Percentiles rank a stretch among this genome's conserved stretches.
Evolutionary conservation across 2,888 invertebrate genomes (phyloP).

Genomic region (Cyrtodaria siliqua): DNA sequence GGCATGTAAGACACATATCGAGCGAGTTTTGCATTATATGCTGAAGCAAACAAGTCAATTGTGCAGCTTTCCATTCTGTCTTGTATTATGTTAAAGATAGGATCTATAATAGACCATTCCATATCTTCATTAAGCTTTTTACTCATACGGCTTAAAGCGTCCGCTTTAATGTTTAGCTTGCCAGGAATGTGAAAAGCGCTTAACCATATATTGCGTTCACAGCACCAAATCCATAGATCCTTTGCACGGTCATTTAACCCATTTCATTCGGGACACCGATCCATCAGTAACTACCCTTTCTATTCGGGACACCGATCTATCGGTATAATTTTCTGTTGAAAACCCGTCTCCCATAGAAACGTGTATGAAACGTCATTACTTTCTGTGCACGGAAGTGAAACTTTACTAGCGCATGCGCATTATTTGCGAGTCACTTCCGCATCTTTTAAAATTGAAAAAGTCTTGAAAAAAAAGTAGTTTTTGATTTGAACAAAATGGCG

Average conservation of each 20-base stretch:
- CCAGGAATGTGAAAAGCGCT: slow-evolving; percentile 45
- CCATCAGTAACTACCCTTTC: too few species aligned
- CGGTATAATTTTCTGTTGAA: too few species aligned
- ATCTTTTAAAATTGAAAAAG: too few species aligned
- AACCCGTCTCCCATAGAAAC: too few species aligned
- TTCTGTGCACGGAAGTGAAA: too few species aligned
- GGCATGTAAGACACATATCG: slow-evolving; percentile 25
- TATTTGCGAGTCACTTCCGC: too few species aligned
- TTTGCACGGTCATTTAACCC: not conserved
- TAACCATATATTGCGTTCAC: slow-evolving; percentile 39
- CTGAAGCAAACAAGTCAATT: slow-evolving; percentile 49
- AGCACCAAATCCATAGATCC: slow-evolving; percentile 22
- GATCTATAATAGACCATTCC: slow-evolving; percentile 30
- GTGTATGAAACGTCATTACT: too few species aligned
- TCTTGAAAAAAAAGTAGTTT: too few species aligned
- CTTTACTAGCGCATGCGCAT: too few species aligned
- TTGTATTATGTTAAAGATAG: slow-evolving; percentile 14
- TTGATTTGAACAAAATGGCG: too few species aligned
- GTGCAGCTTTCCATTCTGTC: slow-evolving; percentile 6
- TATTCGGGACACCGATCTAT: too few species aligned
- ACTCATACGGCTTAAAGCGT: slow-evolving; percentile 22
- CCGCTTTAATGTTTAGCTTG: slow-evolving; percentile 31
- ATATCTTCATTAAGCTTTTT: slow-evolving; percentile 24
- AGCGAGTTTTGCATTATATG: slow-evolving; percentile 24
- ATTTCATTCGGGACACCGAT: slow-evolving; percentile 29